Evolutionary conservation across 2,888 invertebrate species (phyloP), one percentile per base, ranked within the genome.

Genomic region (Entomobrya multifasciata): DNA sequence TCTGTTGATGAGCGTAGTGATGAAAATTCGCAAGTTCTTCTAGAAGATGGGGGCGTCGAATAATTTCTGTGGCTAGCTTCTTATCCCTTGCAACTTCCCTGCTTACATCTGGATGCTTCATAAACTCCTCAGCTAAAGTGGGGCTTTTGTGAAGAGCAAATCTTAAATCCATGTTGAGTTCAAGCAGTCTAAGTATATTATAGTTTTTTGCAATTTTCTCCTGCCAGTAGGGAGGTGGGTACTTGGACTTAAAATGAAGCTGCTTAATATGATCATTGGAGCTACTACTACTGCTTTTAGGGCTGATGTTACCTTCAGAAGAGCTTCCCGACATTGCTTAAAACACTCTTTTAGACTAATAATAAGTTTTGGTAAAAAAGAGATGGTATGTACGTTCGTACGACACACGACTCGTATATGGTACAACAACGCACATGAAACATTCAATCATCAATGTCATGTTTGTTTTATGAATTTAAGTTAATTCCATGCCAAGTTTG

Each of bases 51-150:
- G 87, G 87, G 5, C 62, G 49, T 4, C 70, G 77, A 60, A 87
- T 82, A 15, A 87, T 78, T 72, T 77, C 70, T 8, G 62, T 57
- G 4, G 87, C 87, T 0, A 87, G 82, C 17, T 76, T 87, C 30
- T 80, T 67, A 62, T 87, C 87, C 30, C 67, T 55, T n/a, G 78
- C 82, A 11, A 82, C 82, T 36, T 82, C 87, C 13, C 41, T 47
- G 15, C 77, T 78, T 0, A 87, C 78, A 10, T 78, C 60, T 0
- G 87, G 87, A 72, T 87, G 87, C 60, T 83, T 87, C 78, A 87
- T 87, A 27, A 87, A 67, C 25, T 82, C 60, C 11, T 47, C 60
- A 1, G 72, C 78, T 11, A 87, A 22, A 0, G 67, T 78, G 0
- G 87, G 87, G 25, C 82, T 70, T 20, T 44, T 30, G 41, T 78